phyloP scores from a whole-genome alignment of 2,888 invertebrate genomes.

The Hydroisotoma schaefferi region DNA sequence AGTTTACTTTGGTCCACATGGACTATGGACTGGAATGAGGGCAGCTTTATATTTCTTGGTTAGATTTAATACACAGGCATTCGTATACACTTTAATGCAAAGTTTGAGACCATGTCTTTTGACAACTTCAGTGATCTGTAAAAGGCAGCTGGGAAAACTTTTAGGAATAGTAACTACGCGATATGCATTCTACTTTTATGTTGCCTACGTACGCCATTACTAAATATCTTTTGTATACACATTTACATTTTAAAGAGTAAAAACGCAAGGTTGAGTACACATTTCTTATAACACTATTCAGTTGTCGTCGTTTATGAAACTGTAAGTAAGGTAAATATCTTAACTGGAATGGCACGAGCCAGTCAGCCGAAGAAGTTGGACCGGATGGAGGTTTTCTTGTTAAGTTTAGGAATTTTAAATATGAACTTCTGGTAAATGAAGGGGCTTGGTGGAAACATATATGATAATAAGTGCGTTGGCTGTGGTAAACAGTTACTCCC shows the following conservation, averaged over 20 bases:
- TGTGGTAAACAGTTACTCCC: background rate
- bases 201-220: background rate
- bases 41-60: too few species aligned
- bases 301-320: background rate
- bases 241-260: background rate
- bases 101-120: background rate
- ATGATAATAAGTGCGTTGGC: too few species aligned
- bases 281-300: background rate
- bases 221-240: background rate
- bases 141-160: background rate
- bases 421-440: background rate
- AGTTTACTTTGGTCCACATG: too few species aligned
- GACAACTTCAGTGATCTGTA: background rate
- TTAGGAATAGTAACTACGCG: too few species aligned
- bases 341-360: constrained; percentile 9
- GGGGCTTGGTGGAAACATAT: background rate
- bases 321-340: background rate
- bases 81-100: too few species aligned
- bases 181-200: too few species aligned
- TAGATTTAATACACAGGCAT: too few species aligned
- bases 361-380: too few species aligned
- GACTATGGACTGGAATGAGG: too few species aligned
- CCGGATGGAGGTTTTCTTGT: background rate
- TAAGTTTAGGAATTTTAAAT: constrained; percentile 8
- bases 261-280: background rate